These are phyloP conservation scores for Alligator sinensis DNA, from an alignment of 2,113 vertebrate species.

Conservation along the genomic window DNA sequence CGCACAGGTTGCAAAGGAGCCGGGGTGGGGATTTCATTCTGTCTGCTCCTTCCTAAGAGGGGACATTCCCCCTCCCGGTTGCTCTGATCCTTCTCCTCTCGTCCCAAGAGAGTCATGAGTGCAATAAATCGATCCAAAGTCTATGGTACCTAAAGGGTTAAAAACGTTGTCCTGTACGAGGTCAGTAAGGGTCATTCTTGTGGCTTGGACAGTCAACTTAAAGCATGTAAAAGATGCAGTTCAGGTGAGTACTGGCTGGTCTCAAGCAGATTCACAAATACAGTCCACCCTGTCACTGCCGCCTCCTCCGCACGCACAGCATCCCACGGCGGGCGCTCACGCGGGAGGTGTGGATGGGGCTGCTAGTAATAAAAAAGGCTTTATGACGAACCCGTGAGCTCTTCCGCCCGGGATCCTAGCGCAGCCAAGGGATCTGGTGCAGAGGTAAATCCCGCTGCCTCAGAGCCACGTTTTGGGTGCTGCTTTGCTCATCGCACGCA, in stretches of 20 bases:
- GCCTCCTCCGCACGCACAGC: not conserved
- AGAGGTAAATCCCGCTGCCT: not conserved
- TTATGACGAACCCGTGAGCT: not conserved
- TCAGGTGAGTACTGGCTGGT: slow-evolving; percentile 92
- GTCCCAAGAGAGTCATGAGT: slow-evolving; percentile 8
- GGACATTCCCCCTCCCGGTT: slow-evolving; percentile 1
- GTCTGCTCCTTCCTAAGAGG: slow-evolving; percentile 33
- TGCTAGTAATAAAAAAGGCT: not conserved
- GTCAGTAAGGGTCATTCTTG: slow-evolving; percentile 86
- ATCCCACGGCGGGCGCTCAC: not conserved
- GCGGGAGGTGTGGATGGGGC: not conserved
- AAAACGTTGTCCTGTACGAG: slow-evolving; percentile 70
- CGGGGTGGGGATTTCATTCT: not conserved
- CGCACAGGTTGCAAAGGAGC: slow-evolving; percentile 40
- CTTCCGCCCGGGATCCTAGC: not conserved
- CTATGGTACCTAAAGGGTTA: slow-evolving; percentile 81
- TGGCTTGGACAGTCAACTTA: slow-evolving; percentile 83
- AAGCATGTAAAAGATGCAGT: slow-evolving; percentile 77
- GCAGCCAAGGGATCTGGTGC: not conserved
- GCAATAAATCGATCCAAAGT: slow-evolving; percentile 51
- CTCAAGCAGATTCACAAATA: slow-evolving; percentile 82
- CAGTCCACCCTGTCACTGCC: slow-evolving; percentile 84
- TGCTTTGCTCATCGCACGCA: not conserved
- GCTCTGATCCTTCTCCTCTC: slow-evolving; percentile 46
- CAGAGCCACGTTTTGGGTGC: accelerated